Evolutionary conservation across 2,113 vertebrate genomes (phyloP), one percentile per base, ranked within the genome.

Genomic region (Myotis davidii): DNA sequence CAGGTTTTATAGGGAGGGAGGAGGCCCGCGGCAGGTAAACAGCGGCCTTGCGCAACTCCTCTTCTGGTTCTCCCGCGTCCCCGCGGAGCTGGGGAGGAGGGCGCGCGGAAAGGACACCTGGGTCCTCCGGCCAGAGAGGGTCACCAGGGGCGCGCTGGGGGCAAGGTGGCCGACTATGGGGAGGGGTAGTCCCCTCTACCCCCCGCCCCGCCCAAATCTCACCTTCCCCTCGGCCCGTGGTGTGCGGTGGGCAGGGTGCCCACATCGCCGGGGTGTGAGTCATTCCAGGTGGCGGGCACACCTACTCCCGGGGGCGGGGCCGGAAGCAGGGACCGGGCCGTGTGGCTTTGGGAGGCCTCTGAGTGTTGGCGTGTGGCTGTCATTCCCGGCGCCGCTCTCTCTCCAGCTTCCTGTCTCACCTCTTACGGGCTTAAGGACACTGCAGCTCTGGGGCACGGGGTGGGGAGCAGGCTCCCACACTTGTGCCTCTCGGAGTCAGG

Each of bases 1-100:
- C 96, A 21, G 85, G 67, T 70, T 98, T 97, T 98, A 98, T 97
- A 98, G 88, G 83, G 88, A 94, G 97, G 97, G 96, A 94, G 96
- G 97, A 92, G 97, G 95, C 90, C 86, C 94, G 73, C 81, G 72
- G 92, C 90, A 97, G 96, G 97, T 98, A 98, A 98, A 98, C 97
- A 98, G 5, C 95, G 85, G 78, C 50, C 97, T 98, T 98, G 97
- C 97, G 88, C 74, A 97, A 98, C 48, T 13, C 72, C 90, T 32
- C 91, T 77, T 59, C 97, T 97, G 95, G 96, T 97, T 97, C 95
- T 97, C 97, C 97, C 23, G 95, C 97, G 92, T 95, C 73, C 23
- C 45, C 2, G 48, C 81, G 18, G 2, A 27, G 90, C 23, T 64
- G 70, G 64, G 83, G 37, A 90, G 88, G 45, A 72, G 70, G 25